Evolutionary conservation across 2,888 invertebrate genomes (phyloP).

Genomic region (Drosophila prostipennis): DNA sequence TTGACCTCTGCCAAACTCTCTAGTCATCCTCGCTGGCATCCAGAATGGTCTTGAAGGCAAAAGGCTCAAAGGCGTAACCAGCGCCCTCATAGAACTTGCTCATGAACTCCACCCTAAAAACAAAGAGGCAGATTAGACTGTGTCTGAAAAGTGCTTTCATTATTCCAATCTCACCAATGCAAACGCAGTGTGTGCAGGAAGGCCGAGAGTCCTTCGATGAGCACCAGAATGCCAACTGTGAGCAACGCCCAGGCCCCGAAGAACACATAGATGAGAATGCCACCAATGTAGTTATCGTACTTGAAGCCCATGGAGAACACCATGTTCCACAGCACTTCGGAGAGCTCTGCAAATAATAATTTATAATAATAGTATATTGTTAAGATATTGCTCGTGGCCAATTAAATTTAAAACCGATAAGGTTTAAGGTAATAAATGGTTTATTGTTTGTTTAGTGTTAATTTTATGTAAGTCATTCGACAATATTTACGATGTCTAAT

Average conservation of each 20-base stretch:
- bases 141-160: no score
- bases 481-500: background rate
- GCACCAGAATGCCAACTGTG: constrained; percentile 96
- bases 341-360: constrained; percentile 91
- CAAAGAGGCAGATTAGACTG: background rate
- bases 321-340: constrained; percentile 97
- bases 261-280: constrained; percentile 90
- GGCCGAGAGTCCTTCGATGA: constrained; percentile 99
- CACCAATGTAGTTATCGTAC: constrained; percentile 87
- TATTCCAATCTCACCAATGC: constrained; percentile 90
- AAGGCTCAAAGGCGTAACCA: constrained; percentile 93
- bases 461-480: background rate
- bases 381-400: background rate
- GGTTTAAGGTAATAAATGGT: background rate
- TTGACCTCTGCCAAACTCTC: constrained; percentile 46
- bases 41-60: constrained; percentile 92
- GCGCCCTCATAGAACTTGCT: constrained; percentile 95
- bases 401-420: background rate
- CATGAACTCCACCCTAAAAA: constrained; percentile 96
- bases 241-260: constrained; percentile 96
- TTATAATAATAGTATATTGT: constrained; percentile 80
- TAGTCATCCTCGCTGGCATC: constrained; percentile 85
- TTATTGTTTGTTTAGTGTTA: background rate
- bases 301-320: constrained; percentile 91
- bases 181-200: constrained; percentile 99